phyloP scores from a whole-genome alignment of 2,888 invertebrate species.

The Erebia ligea region DNA sequence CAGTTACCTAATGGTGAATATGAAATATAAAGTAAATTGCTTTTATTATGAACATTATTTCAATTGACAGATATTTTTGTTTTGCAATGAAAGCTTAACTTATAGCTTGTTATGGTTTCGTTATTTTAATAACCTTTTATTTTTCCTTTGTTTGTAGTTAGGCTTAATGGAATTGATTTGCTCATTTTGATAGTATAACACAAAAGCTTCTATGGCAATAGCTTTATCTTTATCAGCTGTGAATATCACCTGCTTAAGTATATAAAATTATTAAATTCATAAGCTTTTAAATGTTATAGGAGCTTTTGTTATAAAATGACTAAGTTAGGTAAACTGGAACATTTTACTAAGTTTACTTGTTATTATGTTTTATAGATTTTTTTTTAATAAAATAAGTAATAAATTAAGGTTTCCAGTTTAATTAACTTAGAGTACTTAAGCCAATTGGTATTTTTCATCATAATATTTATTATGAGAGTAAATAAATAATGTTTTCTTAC shows the following conservation, averaged over 20 bases:
- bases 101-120: conserved; percentile 45
- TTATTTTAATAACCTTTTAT: conserved; percentile 40
- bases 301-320: conserved; percentile 49
- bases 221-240: conserved; percentile 46
- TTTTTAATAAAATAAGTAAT: not conserved
- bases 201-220: conserved; percentile 68
- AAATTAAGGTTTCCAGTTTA: conserved; percentile 23
- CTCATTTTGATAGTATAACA: conserved; percentile 41
- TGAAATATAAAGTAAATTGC: not conserved
- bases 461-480: not conserved
- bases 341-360: not conserved
- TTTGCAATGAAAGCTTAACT: conserved; percentile 37
- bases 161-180: conserved; percentile 47
- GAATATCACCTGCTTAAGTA: conserved; percentile 17
- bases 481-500: not conserved
- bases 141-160: conserved; percentile 46
- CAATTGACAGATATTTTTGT: conserved; percentile 41
- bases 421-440: not conserved
- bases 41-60: conserved; percentile 45
- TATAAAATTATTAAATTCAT: not conserved
- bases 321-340: conserved; percentile 28
- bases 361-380: not conserved
- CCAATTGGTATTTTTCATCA: not conserved
- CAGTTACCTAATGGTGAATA: not conserved
- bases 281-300: conserved; percentile 50